Conservation (phyloP, 2,797 vertebrate species). For the Toxotes lorentzi region DNA sequence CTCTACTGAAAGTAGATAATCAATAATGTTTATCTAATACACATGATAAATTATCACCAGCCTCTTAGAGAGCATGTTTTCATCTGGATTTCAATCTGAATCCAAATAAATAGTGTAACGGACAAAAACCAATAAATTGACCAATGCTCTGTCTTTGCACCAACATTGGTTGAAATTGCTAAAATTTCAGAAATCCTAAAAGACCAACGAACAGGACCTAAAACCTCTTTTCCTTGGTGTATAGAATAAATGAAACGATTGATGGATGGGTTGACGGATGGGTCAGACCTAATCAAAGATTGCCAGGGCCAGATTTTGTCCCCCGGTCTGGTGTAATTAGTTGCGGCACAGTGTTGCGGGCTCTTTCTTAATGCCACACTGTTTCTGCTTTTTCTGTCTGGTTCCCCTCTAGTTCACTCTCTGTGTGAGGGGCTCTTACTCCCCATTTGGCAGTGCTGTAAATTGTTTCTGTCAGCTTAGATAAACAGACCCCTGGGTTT, state of each 20-base stretch:
- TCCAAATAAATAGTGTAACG: background rate
- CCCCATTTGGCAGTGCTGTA: conserved; percentile 78
- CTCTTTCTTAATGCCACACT: conserved; percentile 48
- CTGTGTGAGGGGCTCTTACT: conserved; percentile 64
- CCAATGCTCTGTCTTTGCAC: background rate
- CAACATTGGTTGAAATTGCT: conserved; percentile 1
- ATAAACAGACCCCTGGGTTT: conserved; percentile 81
- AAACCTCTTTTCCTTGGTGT: background rate
- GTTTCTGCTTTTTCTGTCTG: conserved; percentile 58
- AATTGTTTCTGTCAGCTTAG: conserved; percentile 87
- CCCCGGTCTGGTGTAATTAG: conserved; percentile 37
- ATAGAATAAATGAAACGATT: conserved; percentile 42
- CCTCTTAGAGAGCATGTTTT: background rate
- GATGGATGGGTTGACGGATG: background rate
- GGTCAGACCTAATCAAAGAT: conserved; percentile 30
- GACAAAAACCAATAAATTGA: background rate
- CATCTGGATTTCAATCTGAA: background rate
- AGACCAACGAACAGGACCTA: background rate
- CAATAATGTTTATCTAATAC: no score
- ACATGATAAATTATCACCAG: background rate
- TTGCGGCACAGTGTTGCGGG: conserved; percentile 33
- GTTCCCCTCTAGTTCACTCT: conserved; percentile 70
- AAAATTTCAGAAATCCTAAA: conserved; percentile 7
- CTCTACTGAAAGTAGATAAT: background rate
- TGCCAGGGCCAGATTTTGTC: conserved; percentile 17